Percentiles rank a stretch among this genome's conserved stretches.
Evolutionary conservation across 2,797 vertebrate species (phyloP).

Genomic region (Siniperca undulata): DNA sequence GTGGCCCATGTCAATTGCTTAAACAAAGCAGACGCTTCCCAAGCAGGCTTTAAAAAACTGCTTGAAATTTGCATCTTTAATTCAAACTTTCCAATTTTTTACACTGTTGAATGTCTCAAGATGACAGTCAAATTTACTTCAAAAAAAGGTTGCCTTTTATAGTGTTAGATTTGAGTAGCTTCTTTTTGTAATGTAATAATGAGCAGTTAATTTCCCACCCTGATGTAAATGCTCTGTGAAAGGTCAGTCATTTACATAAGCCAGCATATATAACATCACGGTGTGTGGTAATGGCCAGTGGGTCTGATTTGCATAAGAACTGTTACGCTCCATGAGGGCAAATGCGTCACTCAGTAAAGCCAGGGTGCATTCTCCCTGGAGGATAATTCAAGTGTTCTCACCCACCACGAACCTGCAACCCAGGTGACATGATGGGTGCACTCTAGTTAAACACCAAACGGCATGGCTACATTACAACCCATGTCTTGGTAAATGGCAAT

Average conservation of each 20-base stretch:
- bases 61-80: too few species aligned
- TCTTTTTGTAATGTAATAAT: constrained; percentile 1
- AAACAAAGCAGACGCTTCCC: too few species aligned
- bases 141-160: background rate
- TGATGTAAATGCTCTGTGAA: constrained; percentile 73
- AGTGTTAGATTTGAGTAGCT: rapidly evolving
- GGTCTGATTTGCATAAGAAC: constrained; percentile 73
- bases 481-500: background rate
- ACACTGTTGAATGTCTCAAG: background rate
- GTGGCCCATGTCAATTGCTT: too few species aligned
- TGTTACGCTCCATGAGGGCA: constrained; percentile 51
- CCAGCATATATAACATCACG: constrained; percentile 60
- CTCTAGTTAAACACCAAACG: background rate
- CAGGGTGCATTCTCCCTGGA: constrained; percentile 30
- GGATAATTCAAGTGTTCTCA: constrained; percentile 50
- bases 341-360: constrained; percentile 68
- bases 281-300: constrained; percentile 63
- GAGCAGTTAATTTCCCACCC: constrained; percentile 55
- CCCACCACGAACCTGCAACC: constrained; percentile 32
- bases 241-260: constrained; percentile 77
- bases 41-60: too few species aligned
- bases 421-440: constrained; percentile 31
- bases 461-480: background rate
- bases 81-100: background rate
- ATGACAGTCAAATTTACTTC: background rate